A percentile compares a stretch with the other conserved stretches of the same genome.
Evolutionary conservation across 1,140 invertebrate species (phyloP).

Genomic region (Spodoptera frugiperda): DNA sequence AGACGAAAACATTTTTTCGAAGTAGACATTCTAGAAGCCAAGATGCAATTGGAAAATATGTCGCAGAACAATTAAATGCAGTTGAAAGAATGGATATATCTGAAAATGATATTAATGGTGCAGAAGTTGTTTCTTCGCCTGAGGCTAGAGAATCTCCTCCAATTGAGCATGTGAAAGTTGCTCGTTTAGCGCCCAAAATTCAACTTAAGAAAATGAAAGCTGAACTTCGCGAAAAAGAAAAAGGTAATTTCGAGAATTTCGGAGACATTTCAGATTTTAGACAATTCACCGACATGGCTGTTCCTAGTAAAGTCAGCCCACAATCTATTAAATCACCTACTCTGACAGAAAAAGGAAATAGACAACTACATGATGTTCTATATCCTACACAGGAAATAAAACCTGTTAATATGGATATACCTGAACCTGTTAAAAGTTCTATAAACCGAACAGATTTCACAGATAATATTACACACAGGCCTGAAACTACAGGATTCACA

Average conservation of each 20-base stretch:
- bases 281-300: slow-evolving; percentile 30
- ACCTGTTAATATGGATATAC: slow-evolving; percentile 53
- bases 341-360: slow-evolving; percentile 37
- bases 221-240: slow-evolving; percentile 73
- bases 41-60: slow-evolving; percentile 86
- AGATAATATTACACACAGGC: neutral
- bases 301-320: slow-evolving; percentile 13
- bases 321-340: neutral
- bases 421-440: slow-evolving; percentile 13
- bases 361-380: slow-evolving; percentile 51
- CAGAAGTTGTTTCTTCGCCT: slow-evolving; percentile 67
- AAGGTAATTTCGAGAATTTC: slow-evolving; percentile 58
- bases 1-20: slow-evolving; percentile 86
- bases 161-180: slow-evolving; percentile 76
- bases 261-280: slow-evolving; percentile 25
- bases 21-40: slow-evolving; percentile 85
- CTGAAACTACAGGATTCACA: neutral
- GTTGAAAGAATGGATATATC: slow-evolving; percentile 75
- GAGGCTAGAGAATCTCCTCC: slow-evolving; percentile 75
- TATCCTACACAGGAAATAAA: slow-evolving; percentile 66
- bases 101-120: slow-evolving; percentile 76
- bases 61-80: slow-evolving; percentile 82
- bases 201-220: slow-evolving; percentile 85
- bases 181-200: slow-evolving; percentile 83
- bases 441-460: neutral